Evolutionary conservation across 2,113 vertebrate genomes (phyloP).

Genomic region (Gambusia affinis): DNA sequence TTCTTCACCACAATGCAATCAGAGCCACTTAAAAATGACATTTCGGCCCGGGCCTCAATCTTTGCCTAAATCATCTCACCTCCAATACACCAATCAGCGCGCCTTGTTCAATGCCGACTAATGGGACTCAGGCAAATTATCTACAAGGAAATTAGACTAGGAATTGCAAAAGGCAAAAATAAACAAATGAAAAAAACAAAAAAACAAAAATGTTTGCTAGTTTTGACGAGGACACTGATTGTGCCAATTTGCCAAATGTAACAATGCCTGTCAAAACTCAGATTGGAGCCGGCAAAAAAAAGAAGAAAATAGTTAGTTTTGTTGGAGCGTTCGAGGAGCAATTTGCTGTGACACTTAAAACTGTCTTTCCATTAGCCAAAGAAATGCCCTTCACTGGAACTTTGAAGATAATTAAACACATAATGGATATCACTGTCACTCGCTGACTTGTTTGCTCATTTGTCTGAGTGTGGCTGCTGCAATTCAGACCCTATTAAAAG

Average conservation of each 20-base stretch:
- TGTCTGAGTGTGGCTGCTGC: constrained; percentile 77
- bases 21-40: constrained; percentile 75
- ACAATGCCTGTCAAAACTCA: constrained; percentile 66
- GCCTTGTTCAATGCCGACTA: constrained; percentile 66
- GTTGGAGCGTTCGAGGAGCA: constrained; percentile 71
- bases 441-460: constrained; percentile 81
- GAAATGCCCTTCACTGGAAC: constrained; percentile 83
- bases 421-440: constrained; percentile 85
- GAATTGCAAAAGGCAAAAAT: constrained; percentile 65
- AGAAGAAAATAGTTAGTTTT: constrained; percentile 63
- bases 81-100: constrained; percentile 76
- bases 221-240: constrained; percentile 76
- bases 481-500: constrained; percentile 83
- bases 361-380: constrained; percentile 80
- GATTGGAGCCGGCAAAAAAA: constrained; percentile 52
- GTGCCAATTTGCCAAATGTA: constrained; percentile 71
- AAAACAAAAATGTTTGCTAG: constrained; percentile 69
- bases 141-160: constrained; percentile 71
- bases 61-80: constrained; percentile 69
- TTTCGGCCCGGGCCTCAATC: constrained; percentile 72
- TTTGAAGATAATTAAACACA: constrained; percentile 86
- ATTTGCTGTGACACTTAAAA: constrained; percentile 75
- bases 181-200: constrained; percentile 78
- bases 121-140: constrained; percentile 74
- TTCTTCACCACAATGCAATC: constrained; percentile 76